phyloP scores from a whole-genome alignment of 2,888 invertebrate genomes.

The Thalpophila matura region DNA sequence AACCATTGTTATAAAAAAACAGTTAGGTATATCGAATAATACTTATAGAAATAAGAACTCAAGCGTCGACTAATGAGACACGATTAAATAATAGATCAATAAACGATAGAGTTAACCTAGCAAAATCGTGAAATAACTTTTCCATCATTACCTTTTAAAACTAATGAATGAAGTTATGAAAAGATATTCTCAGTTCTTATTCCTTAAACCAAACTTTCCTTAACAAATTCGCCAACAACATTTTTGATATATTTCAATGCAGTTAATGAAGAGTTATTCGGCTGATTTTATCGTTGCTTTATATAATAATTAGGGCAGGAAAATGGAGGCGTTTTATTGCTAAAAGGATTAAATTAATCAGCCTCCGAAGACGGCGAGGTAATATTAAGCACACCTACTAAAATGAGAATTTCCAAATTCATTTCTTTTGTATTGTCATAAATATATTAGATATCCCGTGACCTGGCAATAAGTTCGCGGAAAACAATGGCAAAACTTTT shows the following conservation, averaged over 20 bases:
- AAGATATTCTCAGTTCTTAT: conserved; percentile 12
- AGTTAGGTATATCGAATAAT: no score
- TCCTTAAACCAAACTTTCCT: conserved; percentile 16
- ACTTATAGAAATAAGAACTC: no score
- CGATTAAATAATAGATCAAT: no score
- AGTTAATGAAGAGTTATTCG: conserved; percentile 50
- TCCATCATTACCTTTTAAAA: background rate
- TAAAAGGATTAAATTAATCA: conserved; percentile 59
- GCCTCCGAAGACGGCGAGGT: conserved; percentile 27
- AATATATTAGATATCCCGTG: conserved; percentile 47
- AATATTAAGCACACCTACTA: conserved; percentile 47
- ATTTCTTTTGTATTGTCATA: conserved; percentile 49
- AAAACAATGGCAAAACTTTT: conserved; percentile 71
- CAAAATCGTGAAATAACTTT: conserved; percentile 11
- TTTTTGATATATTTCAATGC: conserved; percentile 42
- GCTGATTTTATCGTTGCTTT: conserved; percentile 35
- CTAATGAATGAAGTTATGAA: conserved; percentile 17
- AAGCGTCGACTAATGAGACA: no score
- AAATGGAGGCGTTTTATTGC: conserved; percentile 50
- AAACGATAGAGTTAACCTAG: no score
- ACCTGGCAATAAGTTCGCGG: conserved; percentile 59
- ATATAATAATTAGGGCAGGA: conserved; percentile 44
- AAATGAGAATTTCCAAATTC: conserved; percentile 42
- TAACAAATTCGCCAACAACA: conserved; percentile 22
- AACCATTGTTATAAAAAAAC: no score